Conservation (phyloP, 2,113 vertebrate species). For the Psettodes erumei region DNA sequence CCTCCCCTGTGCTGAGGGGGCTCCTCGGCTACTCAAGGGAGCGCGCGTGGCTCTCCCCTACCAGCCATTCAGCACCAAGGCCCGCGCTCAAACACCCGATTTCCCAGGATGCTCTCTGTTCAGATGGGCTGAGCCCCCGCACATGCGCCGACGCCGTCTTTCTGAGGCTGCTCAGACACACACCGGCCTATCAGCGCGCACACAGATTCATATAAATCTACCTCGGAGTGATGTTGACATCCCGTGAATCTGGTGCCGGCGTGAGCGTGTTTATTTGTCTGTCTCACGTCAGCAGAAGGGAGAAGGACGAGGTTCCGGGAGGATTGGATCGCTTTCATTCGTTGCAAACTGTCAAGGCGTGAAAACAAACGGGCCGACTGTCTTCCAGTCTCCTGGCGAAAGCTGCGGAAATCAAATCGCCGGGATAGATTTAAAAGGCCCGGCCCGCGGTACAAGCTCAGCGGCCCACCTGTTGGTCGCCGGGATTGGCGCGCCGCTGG, state of each 20-base stretch:
- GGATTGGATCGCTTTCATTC: slow-evolving; percentile 39
- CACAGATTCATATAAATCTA: slow-evolving; percentile 1
- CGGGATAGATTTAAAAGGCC: slow-evolving; percentile 32
- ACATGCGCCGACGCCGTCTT: slow-evolving; percentile 23
- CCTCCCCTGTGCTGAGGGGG: background rate
- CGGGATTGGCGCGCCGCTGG: slow-evolving; percentile 1
- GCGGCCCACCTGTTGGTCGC: slow-evolving; percentile 36
- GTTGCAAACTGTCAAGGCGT: slow-evolving; percentile 28
- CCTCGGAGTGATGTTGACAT: slow-evolving; percentile 5
- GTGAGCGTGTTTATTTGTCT: slow-evolving; percentile 15
- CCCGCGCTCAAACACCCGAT: slow-evolving; percentile 57
- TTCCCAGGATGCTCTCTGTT: slow-evolving; percentile 54
- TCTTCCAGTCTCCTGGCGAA: slow-evolving; percentile 31
- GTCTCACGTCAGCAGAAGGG: slow-evolving; percentile 18
- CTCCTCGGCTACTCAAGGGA: background rate
- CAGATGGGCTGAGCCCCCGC: slow-evolving; percentile 57
- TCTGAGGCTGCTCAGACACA: background rate
- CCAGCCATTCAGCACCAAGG: slow-evolving; percentile 24
- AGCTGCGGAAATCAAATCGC: slow-evolving; percentile 41
- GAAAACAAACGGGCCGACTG: slow-evolving; percentile 36
- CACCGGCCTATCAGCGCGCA: background rate
- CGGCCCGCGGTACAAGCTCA: slow-evolving; percentile 21
- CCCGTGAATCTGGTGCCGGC: slow-evolving; percentile 30
- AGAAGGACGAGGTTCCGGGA: background rate
- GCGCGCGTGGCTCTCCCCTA: background rate